phyloP scores from a whole-genome alignment of 2,113 vertebrate species.

The Ariopsis seemanni region DNA sequence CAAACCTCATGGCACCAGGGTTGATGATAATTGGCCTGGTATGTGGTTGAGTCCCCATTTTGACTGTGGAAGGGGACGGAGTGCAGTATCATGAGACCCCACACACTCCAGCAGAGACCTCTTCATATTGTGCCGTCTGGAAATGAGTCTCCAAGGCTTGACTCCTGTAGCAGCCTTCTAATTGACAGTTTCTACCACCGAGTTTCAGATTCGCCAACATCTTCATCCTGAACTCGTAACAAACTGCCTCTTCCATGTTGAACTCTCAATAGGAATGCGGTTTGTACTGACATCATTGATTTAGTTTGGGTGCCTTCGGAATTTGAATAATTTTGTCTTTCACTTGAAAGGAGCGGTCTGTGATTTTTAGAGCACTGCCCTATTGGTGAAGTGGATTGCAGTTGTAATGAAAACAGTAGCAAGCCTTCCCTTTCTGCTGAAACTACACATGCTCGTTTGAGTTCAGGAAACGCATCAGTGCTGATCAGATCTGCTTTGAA shows the following conservation, averaged over 20 bases:
- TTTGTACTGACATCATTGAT: neutral
- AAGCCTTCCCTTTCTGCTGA: neutral
- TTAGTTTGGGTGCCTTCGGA: neutral
- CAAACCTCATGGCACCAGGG: neutral
- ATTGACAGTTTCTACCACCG: neutral
- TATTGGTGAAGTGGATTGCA: neutral
- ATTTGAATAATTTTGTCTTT: neutral
- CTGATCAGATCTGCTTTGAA: neutral
- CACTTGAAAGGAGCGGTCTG: neutral
- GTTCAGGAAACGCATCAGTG: neutral
- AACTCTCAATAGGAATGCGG: neutral
- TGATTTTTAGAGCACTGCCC: neutral
- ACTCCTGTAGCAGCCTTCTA: neutral
- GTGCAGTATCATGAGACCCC: neutral
- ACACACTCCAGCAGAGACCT: neutral
- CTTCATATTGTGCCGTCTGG: neutral
- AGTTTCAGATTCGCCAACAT: neutral
- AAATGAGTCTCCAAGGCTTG: neutral
- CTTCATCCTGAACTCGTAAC: neutral
- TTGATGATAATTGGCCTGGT: constrained; percentile 13
- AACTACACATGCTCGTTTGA: neutral
- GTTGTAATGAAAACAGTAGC: neutral
- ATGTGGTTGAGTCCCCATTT: neutral
- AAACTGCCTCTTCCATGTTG: neutral
- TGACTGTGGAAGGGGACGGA: neutral